Base-by-base conservation (phyloP, 2,888 invertebrate genomes). In the Drosophila neonasuta region DNA sequence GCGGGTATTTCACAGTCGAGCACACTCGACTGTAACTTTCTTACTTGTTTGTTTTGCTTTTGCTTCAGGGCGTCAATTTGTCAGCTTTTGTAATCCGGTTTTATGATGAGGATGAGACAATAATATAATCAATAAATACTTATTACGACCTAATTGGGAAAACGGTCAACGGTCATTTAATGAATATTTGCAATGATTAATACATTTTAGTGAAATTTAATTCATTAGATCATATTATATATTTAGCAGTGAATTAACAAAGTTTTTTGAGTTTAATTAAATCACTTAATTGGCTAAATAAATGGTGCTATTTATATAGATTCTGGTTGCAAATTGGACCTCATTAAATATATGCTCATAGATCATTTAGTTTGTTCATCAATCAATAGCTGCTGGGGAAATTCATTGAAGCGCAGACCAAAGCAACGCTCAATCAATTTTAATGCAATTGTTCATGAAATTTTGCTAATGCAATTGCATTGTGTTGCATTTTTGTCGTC, bases 381-480 rank as follows among this genome's bases (percentile, higher is more conserved):
- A 34, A 15, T 34, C 29, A 48, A 62, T 55, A 50, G 45, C 58
- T 36, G 49, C 17, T 44, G 34, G 13, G 34, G 20, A 41, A 48
- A 77, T 63, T 61, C 56, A 57, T 54, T 72, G 11, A 44, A 67
- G 54, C 55, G 50, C 29, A 63, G 15, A 42, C 30, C 44, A 63
- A 77, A 52, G 67, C 61, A 64, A 66, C 49, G 60, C 41, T 52
- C 62, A 84, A 69, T 68, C 59, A 68, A 66, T 65, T 70, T 65
- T 56, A 65, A 70, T 74, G 59, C 48, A 68, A 68, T 80, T 57
- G 58, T 48, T 48, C 55, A 46, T 56, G 55, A 56, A 56, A 56
- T 46, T 24, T 24, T 56, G 45, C 55, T 34, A 57, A 63, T 62
- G 67, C 61, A 71, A 71, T 68, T 71, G 57, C 63, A 36, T 42